These are phyloP conservation scores for Cataglyphis rosenhaueri DNA, from an alignment of 2,888 invertebrate species.

Conservation along the genomic window DNA sequence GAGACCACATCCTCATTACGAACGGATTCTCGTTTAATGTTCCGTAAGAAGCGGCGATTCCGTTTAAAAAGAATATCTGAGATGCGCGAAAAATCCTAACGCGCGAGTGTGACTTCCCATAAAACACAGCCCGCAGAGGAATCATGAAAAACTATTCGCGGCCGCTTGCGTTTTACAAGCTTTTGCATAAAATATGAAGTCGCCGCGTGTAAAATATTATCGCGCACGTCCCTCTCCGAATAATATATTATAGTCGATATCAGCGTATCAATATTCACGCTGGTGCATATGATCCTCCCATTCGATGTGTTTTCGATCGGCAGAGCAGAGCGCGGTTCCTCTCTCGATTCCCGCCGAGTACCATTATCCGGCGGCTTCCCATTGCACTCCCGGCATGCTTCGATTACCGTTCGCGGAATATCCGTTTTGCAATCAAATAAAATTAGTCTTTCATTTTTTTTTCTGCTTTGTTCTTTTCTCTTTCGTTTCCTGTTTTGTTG, in stretches of 20 bases:
- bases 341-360: slow-evolving; percentile 48
- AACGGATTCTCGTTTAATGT: slow-evolving; percentile 38
- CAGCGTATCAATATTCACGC: slow-evolving; percentile 51
- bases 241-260: slow-evolving; percentile 52
- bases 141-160: slow-evolving; percentile 50
- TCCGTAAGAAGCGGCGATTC: slow-evolving; percentile 41
- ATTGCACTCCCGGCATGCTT: slow-evolving; percentile 49
- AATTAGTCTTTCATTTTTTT: slow-evolving; percentile 61
- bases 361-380: slow-evolving; percentile 57
- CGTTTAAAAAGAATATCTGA: slow-evolving; percentile 43
- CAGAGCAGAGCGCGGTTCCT: slow-evolving; percentile 32
- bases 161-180: slow-evolving; percentile 41
- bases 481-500: neutral
- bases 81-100: slow-evolving; percentile 49
- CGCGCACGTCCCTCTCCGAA: slow-evolving; percentile 33
- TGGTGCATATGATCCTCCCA: slow-evolving; percentile 43
- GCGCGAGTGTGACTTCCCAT: slow-evolving; percentile 10
- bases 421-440: slow-evolving; percentile 62
- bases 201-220: slow-evolving; percentile 55
- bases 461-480: neutral
- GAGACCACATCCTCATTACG: slow-evolving; percentile 22
- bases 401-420: slow-evolving; percentile 63
- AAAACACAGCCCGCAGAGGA: slow-evolving; percentile 33
- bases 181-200: slow-evolving; percentile 56
- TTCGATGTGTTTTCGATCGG: slow-evolving; percentile 53